These are phyloP conservation scores for Melolontha melolontha DNA, from an alignment of 2,888 invertebrate species.

Conservation along the genomic window DNA sequence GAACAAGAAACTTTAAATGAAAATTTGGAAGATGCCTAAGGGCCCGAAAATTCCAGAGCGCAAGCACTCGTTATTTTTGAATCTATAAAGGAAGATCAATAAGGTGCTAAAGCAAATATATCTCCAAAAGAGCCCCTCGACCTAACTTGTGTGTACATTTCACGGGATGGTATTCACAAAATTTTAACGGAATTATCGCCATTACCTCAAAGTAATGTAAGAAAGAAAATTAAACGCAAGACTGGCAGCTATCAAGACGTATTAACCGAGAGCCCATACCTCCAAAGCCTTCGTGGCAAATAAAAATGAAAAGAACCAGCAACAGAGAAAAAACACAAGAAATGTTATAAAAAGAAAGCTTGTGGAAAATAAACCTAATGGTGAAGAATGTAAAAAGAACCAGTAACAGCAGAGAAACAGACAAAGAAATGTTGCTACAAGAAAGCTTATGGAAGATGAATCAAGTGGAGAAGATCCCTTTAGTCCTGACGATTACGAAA, in stretches of 20 bases:
- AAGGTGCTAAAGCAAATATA: conserved; percentile 1
- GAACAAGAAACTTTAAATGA: too few relatives aligned
- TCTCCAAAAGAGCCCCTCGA: conserved; percentile 9
- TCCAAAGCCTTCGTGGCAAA: conserved; percentile 36
- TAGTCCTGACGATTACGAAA: conserved; percentile 11
- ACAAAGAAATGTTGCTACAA: background rate
- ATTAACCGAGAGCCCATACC: conserved; percentile 43
- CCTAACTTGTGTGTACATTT: background rate
- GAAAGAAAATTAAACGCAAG: too few relatives aligned
- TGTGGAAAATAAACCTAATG: too few relatives aligned
- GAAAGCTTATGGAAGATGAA: conserved; percentile 4
- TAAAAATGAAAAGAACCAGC: conserved; percentile 26
- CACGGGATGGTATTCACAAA: conserved; percentile 4
- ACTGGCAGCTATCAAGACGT: too few relatives aligned
- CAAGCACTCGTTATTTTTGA: conserved; percentile 1
- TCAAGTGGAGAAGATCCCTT: conserved; percentile 13
- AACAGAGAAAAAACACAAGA: conserved; percentile 13
- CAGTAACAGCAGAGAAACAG: conserved; percentile 13
- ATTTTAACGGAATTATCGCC: too few relatives aligned
- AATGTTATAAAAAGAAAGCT: too few relatives aligned
- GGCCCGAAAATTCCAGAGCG: too few relatives aligned
- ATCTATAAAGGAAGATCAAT: background rate
- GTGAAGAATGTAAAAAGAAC: background rate
- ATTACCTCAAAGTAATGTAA: too few relatives aligned
- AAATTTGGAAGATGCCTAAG: too few relatives aligned